A percentile compares a stretch with the other conserved stretches of the same genome.
Conservation (phyloP, 2,797 vertebrate genomes). For the Lepidocolaptes lacrymiger region DNA sequence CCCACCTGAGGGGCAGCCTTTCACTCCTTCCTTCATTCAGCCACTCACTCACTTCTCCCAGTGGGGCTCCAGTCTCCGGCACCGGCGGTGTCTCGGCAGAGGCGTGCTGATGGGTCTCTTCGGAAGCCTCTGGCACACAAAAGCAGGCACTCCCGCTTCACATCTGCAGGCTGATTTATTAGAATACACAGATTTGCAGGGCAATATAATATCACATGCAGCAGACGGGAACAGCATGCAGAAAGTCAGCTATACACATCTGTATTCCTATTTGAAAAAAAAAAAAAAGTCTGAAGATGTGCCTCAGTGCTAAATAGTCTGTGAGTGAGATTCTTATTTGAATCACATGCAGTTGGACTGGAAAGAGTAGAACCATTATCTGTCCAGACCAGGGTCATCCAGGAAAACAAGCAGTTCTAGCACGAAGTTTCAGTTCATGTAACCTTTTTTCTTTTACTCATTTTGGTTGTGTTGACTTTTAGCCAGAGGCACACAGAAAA, state of each 20-base stretch:
- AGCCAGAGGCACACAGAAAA: not conserved
- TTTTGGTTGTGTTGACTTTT: not conserved
- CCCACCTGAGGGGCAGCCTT: not conserved
- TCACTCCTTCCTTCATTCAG: not conserved
- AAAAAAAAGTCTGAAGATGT: not conserved
- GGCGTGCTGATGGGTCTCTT: not conserved
- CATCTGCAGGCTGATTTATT: not conserved
- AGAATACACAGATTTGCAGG: not conserved
- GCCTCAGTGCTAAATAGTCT: not conserved
- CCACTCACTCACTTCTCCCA: not conserved
- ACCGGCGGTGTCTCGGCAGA: not conserved
- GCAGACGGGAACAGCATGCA: not conserved
- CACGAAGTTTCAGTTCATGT: not conserved
- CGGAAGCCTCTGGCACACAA: not conserved
- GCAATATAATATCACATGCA: rapidly evolving
- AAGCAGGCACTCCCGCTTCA: not conserved
- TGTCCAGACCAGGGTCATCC: not conserved
- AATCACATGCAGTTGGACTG: not conserved
- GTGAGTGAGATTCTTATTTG: not conserved
- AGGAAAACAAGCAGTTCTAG: not conserved
- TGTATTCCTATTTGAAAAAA: not conserved
- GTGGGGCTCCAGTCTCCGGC: not conserved
- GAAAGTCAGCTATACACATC: not conserved
- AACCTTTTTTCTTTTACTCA: not conserved
- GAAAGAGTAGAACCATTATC: not conserved